phyloP scores from a whole-genome alignment of 1,140 invertebrate species.

The Pseudomyrmex gracilis region DNA sequence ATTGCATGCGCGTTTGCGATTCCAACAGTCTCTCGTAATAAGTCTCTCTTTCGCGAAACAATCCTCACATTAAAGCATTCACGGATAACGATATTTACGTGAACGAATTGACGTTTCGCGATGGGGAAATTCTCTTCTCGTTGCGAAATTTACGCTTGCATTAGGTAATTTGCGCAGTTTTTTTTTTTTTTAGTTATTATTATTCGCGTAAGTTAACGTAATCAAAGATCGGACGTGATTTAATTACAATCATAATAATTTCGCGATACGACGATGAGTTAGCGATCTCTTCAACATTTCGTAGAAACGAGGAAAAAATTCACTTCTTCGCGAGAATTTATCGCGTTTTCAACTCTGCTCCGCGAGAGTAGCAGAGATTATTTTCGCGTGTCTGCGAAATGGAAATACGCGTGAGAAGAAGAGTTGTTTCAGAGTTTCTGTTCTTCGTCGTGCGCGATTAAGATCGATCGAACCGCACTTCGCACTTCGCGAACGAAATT shows the following conservation, averaged over 20 bases:
- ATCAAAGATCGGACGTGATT: not conserved
- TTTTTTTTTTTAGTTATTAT: not conserved
- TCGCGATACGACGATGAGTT: not conserved
- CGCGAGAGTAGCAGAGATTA: not conserved
- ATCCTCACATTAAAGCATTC: conserved; percentile 30
- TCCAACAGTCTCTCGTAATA: conserved; percentile 32
- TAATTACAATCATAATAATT: not conserved
- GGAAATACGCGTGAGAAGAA: not conserved
- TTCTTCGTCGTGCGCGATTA: not conserved
- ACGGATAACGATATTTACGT: conserved; percentile 19
- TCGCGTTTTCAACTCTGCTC: not conserved
- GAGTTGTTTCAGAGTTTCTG: not conserved
- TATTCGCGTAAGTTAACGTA: not conserved
- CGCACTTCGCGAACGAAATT: not conserved
- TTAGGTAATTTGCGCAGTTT: not conserved
- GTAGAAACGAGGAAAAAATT: not conserved
- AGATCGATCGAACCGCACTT: not conserved
- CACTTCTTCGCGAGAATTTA: not conserved
- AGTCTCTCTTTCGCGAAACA: conserved; percentile 27
- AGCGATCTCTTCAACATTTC: not conserved
- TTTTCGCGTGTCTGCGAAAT: not conserved
- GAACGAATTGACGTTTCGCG: not conserved
- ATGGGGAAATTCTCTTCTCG: not conserved
- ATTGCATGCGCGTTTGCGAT: conserved; percentile 41
- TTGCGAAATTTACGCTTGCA: conserved; percentile 9